A percentile compares a stretch with the other conserved stretches of the same genome.
Evolutionary conservation across 2,888 invertebrate species (phyloP).

Genomic region (Ethmia dodecea): DNA sequence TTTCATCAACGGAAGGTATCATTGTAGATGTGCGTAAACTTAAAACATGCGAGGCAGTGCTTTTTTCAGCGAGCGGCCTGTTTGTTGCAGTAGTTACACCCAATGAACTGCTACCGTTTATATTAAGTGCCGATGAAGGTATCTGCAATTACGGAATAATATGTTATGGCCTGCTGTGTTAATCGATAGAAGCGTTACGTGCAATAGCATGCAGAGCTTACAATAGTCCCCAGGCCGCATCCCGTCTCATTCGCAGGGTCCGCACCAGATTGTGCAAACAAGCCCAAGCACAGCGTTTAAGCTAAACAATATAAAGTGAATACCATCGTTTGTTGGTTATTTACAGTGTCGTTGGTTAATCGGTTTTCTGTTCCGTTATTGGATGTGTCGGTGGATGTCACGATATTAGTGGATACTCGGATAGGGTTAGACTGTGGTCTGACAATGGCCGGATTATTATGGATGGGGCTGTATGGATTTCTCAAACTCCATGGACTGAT

Average conservation of each 20-base stretch:
- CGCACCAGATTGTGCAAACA: conserved; percentile 34
- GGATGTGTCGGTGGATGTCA: conserved; percentile 74
- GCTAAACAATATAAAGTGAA: conserved; percentile 71
- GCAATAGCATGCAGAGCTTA: conserved; percentile 56
- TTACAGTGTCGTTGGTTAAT: conserved; percentile 75
- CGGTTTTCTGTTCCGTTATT: conserved; percentile 77
- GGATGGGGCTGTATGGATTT: conserved; percentile 79
- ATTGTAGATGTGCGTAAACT: conserved; percentile 76
- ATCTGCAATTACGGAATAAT: conserved; percentile 74
- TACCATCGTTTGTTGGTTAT: conserved; percentile 75
- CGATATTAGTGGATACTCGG: conserved; percentile 83
- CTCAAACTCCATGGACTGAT: conserved; percentile 78
- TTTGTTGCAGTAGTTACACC: conserved; percentile 66
- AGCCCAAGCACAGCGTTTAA: conserved; percentile 67
- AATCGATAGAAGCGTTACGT: conserved; percentile 44
- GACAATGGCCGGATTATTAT: conserved; percentile 76
- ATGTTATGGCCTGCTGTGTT: conserved; percentile 58
- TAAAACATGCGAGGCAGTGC: conserved; percentile 76
- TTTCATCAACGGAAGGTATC: conserved; percentile 78
- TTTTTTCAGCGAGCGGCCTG: conserved; percentile 67
- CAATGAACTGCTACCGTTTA: conserved; percentile 68
- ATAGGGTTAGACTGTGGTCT: conserved; percentile 76
- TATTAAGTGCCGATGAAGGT: conserved; percentile 71
- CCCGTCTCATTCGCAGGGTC: conserved; percentile 26
- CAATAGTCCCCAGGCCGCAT: conserved; percentile 30